phyloP scores from a whole-genome alignment of 2,113 vertebrate genomes.

The Fregata magnificens region DNA sequence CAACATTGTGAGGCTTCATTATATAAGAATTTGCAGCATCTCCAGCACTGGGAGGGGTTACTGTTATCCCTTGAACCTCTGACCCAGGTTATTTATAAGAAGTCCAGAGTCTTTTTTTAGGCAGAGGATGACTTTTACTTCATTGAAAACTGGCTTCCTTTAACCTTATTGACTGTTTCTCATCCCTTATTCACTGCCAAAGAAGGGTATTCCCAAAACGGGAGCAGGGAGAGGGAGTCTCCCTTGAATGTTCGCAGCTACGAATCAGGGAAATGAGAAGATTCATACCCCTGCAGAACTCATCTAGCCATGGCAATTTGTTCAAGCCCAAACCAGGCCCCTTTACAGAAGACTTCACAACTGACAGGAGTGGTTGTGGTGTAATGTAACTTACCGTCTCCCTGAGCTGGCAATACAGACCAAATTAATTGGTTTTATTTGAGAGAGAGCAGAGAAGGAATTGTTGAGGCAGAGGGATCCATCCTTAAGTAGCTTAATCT shows the following conservation, averaged over 20 bases:
- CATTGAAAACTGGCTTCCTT: background rate
- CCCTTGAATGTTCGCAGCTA: background rate
- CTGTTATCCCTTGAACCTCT: background rate
- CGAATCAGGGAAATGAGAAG: background rate
- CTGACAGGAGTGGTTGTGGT: background rate
- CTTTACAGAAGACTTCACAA: background rate
- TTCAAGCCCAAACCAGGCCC: background rate
- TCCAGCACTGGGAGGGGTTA: background rate
- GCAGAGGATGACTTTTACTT: background rate
- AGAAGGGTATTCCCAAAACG: background rate
- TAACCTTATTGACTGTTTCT: background rate
- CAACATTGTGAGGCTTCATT: background rate
- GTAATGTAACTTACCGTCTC: background rate
- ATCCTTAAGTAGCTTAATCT: background rate
- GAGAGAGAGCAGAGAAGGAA: background rate
- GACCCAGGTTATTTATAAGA: background rate
- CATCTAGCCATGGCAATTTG: background rate
- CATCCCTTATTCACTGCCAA: background rate
- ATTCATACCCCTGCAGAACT: background rate
- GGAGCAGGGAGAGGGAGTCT: background rate
- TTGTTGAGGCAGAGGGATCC: background rate
- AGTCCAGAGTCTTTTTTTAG: background rate
- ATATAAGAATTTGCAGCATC: background rate
- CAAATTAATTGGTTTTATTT: background rate
- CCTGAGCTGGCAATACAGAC: background rate